Conservation (phyloP, 2,797 vertebrate species). For the Pseudochirops cupreus region DNA sequence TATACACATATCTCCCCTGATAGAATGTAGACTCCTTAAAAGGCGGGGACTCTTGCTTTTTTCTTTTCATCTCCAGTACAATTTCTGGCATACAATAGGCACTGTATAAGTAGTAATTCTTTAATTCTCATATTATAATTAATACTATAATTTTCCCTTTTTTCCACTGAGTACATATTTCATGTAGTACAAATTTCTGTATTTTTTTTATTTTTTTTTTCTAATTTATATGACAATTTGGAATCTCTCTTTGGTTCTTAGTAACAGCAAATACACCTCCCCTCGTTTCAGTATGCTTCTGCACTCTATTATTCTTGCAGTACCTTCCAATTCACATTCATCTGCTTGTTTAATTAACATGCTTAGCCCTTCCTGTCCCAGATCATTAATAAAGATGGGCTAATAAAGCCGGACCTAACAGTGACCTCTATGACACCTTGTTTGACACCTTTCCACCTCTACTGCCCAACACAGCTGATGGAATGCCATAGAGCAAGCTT, state of each 20-base stretch:
- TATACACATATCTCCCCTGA: not conserved
- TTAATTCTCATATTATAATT: not conserved
- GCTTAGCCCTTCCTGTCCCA: not conserved
- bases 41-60: not conserved
- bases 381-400: not conserved
- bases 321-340: not conserved
- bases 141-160: not conserved
- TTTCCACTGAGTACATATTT: not conserved
- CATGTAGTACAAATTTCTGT: not conserved
- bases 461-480: not conserved
- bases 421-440: not conserved
- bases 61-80: not conserved
- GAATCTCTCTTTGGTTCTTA: not conserved
- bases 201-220: not conserved
- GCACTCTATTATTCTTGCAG: not conserved
- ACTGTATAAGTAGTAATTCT: not conserved
- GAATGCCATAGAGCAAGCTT: not conserved
- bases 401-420: not conserved
- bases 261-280: not conserved
- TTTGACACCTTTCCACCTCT: not conserved
- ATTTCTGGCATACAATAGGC: not conserved
- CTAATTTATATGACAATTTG: not conserved
- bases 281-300: not conserved
- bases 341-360: not conserved
- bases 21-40: not conserved